Evolutionary conservation across 1,140 invertebrate species (phyloP).

Genomic region (Helicoverpa armigera): DNA sequence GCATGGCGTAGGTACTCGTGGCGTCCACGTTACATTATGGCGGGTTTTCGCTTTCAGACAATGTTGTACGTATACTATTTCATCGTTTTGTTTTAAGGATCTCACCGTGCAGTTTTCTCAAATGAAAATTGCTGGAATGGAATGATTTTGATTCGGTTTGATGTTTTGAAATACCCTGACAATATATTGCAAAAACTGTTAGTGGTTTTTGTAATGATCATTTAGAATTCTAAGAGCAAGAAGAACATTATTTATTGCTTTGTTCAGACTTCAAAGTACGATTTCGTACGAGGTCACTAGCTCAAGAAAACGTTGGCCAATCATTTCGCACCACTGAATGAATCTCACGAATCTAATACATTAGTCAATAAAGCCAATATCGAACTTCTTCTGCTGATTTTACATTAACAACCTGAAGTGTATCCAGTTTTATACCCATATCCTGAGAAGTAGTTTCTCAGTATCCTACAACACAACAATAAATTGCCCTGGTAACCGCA

Average conservation of each 20-base stretch:
- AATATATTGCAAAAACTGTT: constrained; percentile 53
- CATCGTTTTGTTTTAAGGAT: constrained; percentile 43
- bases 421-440: too few species aligned
- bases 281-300: constrained; percentile 78
- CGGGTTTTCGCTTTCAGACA: constrained; percentile 64
- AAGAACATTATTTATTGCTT: constrained; percentile 60
- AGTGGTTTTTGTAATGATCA: constrained; percentile 46
- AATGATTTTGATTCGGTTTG: background rate
- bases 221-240: constrained; percentile 58
- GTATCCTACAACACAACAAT: too few species aligned
- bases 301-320: constrained; percentile 75
- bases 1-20: constrained; percentile 77
- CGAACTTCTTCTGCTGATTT: constrained; percentile 10
- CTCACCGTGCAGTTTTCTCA: too few species aligned
- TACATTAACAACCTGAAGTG: background rate
- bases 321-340: constrained; percentile 65
- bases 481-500: too few species aligned
- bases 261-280: constrained; percentile 72
- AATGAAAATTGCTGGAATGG: background rate
- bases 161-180: constrained; percentile 55
- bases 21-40: constrained; percentile 82
- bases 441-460: too few species aligned
- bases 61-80: constrained; percentile 32
- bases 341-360: constrained; percentile 52
- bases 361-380: constrained; percentile 7